A percentile compares a stretch with the other conserved stretches of the same genome.
phyloP scores from a whole-genome alignment of 2,113 vertebrate genomes.

The Aptenodytes patagonicus region DNA sequence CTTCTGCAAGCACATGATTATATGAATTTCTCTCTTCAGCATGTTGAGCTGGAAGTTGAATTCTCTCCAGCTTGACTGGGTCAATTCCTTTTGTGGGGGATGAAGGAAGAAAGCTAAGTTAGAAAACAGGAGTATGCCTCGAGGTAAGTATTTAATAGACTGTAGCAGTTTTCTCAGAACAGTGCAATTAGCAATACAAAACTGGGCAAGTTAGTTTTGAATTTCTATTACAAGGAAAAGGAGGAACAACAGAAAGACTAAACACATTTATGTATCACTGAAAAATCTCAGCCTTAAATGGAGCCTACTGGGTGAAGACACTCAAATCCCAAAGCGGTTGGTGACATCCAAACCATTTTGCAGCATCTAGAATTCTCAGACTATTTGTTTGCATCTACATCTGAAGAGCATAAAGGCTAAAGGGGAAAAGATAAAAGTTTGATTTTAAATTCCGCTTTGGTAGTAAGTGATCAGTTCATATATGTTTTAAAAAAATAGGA shows the following conservation, averaged over 20 bases:
- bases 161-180: neutral
- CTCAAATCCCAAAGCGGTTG: neutral
- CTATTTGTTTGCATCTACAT: neutral
- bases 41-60: slow-evolving; percentile 87
- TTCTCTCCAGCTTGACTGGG: slow-evolving; percentile 84
- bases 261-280: neutral
- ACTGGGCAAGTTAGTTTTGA: neutral
- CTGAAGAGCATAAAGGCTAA: neutral
- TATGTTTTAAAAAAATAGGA: neutral
- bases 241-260: neutral
- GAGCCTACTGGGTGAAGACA: neutral
- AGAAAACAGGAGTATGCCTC: neutral
- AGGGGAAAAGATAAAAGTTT: neutral
- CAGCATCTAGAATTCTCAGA: neutral
- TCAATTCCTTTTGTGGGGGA: slow-evolving; percentile 82
- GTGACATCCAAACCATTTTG: neutral
- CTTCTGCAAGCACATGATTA: slow-evolving; percentile 89
- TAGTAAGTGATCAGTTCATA: neutral
- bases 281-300: neutral
- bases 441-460: neutral
- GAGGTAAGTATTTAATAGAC: neutral
- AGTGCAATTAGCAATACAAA: neutral
- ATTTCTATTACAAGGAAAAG: neutral
- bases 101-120: neutral
- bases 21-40: slow-evolving; percentile 84